Conservation (phyloP, 1,140 invertebrate species). For the Lanistes nyassanus region DNA sequence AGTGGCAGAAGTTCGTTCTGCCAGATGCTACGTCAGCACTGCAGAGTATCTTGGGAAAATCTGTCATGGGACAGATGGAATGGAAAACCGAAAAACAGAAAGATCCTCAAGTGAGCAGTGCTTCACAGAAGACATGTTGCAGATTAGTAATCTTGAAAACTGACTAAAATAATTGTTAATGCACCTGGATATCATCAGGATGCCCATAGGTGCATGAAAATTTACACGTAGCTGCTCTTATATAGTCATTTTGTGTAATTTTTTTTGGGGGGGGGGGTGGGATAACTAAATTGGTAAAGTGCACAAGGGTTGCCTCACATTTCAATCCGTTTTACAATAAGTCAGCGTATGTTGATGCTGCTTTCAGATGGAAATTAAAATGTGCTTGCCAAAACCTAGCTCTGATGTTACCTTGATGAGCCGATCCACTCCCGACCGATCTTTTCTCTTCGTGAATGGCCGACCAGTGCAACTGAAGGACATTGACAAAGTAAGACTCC, state of each 20-base stretch:
- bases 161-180: no score
- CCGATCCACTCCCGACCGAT: conserved; percentile 56
- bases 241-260: no score
- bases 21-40: conserved; percentile 67
- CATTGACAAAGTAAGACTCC: conserved; percentile 70
- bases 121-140: background rate
- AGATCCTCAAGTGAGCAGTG: conserved; percentile 30
- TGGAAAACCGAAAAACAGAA: conserved; percentile 20
- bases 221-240: no score
- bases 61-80: conserved; percentile 30
- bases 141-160: no score
- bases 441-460: conserved; percentile 70
- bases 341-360: conserved; percentile 7
- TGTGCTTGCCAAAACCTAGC: conserved; percentile 69
- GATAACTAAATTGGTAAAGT: no score
- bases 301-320: no score
- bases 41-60: conserved; percentile 64
- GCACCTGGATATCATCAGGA: background rate
- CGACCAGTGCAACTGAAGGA: conserved; percentile 72
- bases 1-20: conserved; percentile 71
- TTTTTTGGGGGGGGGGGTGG: no score
- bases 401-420: conserved; percentile 53
- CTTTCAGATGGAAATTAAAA: conserved; percentile 62
- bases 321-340: background rate
- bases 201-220: background rate